Percentiles rank a stretch among this genome's conserved stretches.
Conservation (phyloP, 2,888 invertebrate genomes). For the Sesia apiformis region DNA sequence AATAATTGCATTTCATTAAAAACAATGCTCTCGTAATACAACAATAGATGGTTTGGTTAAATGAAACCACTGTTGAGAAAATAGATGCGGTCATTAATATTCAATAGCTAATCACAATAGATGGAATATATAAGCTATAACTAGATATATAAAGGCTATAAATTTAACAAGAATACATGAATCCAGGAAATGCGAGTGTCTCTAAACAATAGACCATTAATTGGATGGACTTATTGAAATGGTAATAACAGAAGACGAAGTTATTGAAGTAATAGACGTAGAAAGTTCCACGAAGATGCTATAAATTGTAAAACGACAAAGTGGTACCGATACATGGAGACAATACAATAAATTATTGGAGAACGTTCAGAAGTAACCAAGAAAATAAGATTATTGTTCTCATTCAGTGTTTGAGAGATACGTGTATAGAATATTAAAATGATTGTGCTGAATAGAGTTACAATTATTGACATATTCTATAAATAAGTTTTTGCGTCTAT, state of each 20-base stretch:
- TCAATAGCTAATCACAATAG: conserved; percentile 1
- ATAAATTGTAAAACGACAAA: too few species aligned
- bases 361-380: too few species aligned
- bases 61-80: conserved; percentile 9
- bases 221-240: conserved; percentile 5
- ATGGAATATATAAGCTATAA: neutral
- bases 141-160: neutral
- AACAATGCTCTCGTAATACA: conserved; percentile 22
- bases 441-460: too few species aligned
- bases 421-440: too few species aligned
- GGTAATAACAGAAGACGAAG: neutral
- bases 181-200: neutral
- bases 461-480: too few species aligned
- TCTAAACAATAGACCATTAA: conserved; percentile 12
- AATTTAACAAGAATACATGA: neutral
- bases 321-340: too few species aligned
- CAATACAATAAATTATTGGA: too few species aligned
- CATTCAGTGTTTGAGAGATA: too few species aligned
- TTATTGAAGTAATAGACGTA: neutral
- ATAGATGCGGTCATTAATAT: conserved; percentile 4
- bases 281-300: too few species aligned
- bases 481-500: too few species aligned
- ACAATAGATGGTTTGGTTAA: conserved; percentile 21
- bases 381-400: too few species aligned
- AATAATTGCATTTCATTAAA: conserved; percentile 35